phyloP scores from a whole-genome alignment of 1,140 invertebrate species.

The Chymomyza costata region DNA sequence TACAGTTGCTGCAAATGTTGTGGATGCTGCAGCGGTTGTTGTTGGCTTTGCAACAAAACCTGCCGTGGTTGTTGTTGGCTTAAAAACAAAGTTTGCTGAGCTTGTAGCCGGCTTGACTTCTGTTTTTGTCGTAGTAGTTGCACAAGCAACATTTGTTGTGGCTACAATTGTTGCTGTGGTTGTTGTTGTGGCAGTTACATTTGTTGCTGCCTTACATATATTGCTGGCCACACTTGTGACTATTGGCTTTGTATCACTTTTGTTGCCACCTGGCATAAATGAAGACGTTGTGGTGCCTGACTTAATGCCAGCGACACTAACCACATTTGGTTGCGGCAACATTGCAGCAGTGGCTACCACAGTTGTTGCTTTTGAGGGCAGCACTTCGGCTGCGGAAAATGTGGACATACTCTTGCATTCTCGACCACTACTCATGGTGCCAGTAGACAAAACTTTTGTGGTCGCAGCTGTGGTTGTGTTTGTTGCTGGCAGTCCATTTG shows the following conservation, averaged over 20 bases:
- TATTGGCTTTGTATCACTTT: no score
- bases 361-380: conserved; percentile 7
- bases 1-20: conserved; percentile 8
- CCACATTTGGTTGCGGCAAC: no score
- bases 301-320: no score
- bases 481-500: neutral
- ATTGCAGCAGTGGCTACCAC: conserved; percentile 4
- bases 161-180: conserved; percentile 6
- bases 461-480: conserved; percentile 26
- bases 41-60: conserved; percentile 20
- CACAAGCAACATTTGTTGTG: conserved; percentile 5
- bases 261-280: no score
- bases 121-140: conserved; percentile 4
- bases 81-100: no score
- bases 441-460: conserved; percentile 56
- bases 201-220: no score
- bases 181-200: no score
- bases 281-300: no score
- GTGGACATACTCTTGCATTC: conserved; percentile 61
- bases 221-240: no score
- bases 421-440: conserved; percentile 61
- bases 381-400: conserved; percentile 33
- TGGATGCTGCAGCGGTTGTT: neutral
- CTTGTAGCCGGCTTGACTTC: no score
- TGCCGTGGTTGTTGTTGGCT: conserved; percentile 5